Percentiles rank a stretch among this genome's conserved stretches.
These are phyloP conservation scores for Amiota communis DNA, from an alignment of 2,888 invertebrate genomes.

Conservation along the genomic window DNA sequence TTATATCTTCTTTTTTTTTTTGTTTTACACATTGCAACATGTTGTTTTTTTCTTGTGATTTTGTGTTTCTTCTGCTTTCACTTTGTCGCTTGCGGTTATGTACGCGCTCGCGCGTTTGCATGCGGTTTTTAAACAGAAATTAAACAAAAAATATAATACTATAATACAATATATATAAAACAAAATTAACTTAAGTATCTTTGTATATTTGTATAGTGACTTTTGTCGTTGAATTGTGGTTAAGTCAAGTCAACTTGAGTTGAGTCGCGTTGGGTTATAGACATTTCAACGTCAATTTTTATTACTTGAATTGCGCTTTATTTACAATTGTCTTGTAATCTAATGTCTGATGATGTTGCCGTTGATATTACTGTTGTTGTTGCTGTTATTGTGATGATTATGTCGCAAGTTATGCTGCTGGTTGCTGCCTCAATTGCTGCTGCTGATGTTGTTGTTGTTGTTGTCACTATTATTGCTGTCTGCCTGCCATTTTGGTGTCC, in stretches of 20 bases:
- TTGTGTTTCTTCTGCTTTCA: conserved; percentile 20
- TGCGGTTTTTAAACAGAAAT: conserved; percentile 12
- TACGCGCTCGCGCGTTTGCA: background rate
- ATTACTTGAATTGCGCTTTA: conserved; percentile 44
- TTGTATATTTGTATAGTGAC: background rate
- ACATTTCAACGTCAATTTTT: conserved; percentile 1
- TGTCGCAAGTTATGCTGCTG: conserved; percentile 55
- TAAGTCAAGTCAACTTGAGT: no score
- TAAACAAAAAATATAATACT: background rate
- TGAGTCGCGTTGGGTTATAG: no score
- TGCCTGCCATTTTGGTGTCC: conserved; percentile 55
- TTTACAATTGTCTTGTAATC: conserved; percentile 56
- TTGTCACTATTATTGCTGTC: background rate
- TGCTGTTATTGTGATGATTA: conserved; percentile 50
- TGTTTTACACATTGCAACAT: conserved; percentile 47
- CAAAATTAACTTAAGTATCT: background rate
- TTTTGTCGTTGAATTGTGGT: no score
- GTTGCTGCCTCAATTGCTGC: conserved; percentile 3
- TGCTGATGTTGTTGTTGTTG: conserved; percentile 32
- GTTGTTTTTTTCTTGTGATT: conserved; percentile 31
- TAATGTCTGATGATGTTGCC: conserved; percentile 24
- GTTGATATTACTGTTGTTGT: conserved; percentile 23
- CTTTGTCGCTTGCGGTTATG: conserved; percentile 29
- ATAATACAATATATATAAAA: no score
- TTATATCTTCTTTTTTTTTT: background rate